Base-by-base conservation (phyloP, 2,113 vertebrate species). In the Hippocampus zosterae region DNA sequence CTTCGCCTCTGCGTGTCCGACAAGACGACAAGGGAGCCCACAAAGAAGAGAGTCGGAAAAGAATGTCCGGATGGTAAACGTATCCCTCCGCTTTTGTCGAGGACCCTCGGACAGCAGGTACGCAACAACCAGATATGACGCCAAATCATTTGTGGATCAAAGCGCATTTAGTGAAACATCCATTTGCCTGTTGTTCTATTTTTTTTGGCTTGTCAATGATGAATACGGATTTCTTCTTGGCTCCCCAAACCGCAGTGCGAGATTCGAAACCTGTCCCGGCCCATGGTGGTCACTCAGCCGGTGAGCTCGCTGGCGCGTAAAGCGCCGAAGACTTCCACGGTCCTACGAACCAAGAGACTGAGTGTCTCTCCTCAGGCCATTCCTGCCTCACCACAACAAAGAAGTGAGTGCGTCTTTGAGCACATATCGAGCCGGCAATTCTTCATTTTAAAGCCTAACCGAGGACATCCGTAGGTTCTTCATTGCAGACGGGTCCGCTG, bases 251-350 rank as follows among this genome's bases (percentile, higher is more conserved):
- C 69, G 78, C 9, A 93, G 93, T 94, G 93, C 84, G 87, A 87
- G 67, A 74, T 81, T 79, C 90, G 93, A 69, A 92, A 86, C 63
- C 79, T 94, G 29, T 90, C 87, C 64, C 90, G 92, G 41, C 92
- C 93, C 0, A 88, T 94, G 78, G 81, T 94, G 44, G 91, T 94
- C 64, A 93, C 92, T 8, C 86, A 84, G 48, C 65, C 82, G 0
- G 55, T 87, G 5, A 82, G 62, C 21, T 72, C 85, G 6, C 72
- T 85, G 40, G 65, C 62, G 27, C 71, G 66, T 46, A 89, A 82
- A 61, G 70, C 68, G 15, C 56, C 63, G 65, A 60, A 52, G 37
- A 79, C 81, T 21, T 72, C 85, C 71, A 63, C 72, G 71, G 88
- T 88, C 65, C 85, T 76, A 53, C 42, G 76, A 59, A 79, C 76